Base-by-base conservation (phyloP, 2,797 vertebrate genomes). In the Sebastes reedi region DNA sequence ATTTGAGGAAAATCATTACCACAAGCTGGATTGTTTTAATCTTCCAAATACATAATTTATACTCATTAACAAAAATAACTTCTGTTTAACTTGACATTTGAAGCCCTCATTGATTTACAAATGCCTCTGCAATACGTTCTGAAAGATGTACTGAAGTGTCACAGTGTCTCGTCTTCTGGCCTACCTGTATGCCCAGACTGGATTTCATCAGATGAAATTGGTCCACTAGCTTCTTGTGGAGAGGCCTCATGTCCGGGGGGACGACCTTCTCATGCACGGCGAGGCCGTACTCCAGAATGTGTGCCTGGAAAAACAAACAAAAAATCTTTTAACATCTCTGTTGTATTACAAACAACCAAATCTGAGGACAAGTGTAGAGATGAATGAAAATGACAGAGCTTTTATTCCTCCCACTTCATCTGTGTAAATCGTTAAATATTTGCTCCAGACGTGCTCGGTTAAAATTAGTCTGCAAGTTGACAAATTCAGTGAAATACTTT, bases 201-300 rank as follows among this genome's bases (percentile, higher is more conserved):
- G 98, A 98, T 89, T 98, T 99, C 97, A 99, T 99, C 79, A 99
- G 96, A 76, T 98, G 98, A 90, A 99, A 99, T 93, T 99, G 99
- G 94, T 99, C 99, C 79, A 99, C 97, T 72, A 99, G 90, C 88
- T 99, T 99, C 95, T 99, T 99, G 90, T 99, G 99, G 58, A 99
- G 94, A 0, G 99, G 99, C 50, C 98, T 96, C 99, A 99, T 99
- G 90, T 99, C 99, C 88, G 99, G 99, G 2, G 98, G 98, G 6
- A 99, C 98, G 80, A 98, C 97, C 90, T 99, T 99, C 90, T 99
- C 99, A 0, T 99, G 99, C 62, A 99, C 98, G 0, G 97, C 96
- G 67, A 99, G 95, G 32, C 99, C 97, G 58, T 97, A 99, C 91
- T 99, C 98, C 89, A 99, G 93, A 84, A 99, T 99, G 79, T 99